phyloP scores from a whole-genome alignment of 1,140 invertebrate species.

The Sinonovacula constricta region DNA sequence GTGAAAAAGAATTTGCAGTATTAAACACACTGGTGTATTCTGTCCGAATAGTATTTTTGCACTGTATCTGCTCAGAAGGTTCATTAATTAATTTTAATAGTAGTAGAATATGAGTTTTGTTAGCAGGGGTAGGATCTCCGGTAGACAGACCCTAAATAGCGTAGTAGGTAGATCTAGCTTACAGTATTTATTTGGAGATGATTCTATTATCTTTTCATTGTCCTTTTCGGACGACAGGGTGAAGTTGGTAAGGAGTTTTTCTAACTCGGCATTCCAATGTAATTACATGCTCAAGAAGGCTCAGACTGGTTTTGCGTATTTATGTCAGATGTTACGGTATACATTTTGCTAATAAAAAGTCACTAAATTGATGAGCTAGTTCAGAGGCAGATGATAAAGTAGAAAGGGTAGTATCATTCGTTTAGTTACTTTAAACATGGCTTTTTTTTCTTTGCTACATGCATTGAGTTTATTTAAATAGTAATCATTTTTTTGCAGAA shows the following conservation, averaged over 20 bases:
- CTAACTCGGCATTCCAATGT: not conserved
- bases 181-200: too few relatives aligned
- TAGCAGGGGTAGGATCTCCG: slow-evolving; percentile 19
- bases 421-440: slow-evolving; percentile 38
- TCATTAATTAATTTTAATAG: too few relatives aligned
- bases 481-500: slow-evolving; percentile 10
- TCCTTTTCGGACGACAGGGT: slow-evolving; percentile 2
- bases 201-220: too few relatives aligned
- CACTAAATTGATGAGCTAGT: too few relatives aligned
- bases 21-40: too few relatives aligned
- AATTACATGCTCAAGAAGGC: not conserved
- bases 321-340: slow-evolving; percentile 16
- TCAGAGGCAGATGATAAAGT: too few relatives aligned
- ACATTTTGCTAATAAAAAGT: slow-evolving; percentile 41
- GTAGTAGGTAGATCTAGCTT: slow-evolving; percentile 37
- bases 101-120: not conserved
- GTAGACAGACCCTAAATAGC: slow-evolving; percentile 23
- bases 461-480: slow-evolving; percentile 31
- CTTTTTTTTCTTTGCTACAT: slow-evolving; percentile 28
- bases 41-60: too few relatives aligned
- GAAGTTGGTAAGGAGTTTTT: slow-evolving; percentile 8
- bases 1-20: too few relatives aligned
- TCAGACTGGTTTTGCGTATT: too few relatives aligned
- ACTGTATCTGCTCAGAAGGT: too few relatives aligned
- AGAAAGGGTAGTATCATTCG: not conserved